A percentile compares a stretch with the other conserved stretches of the same genome.
phyloP scores from a whole-genome alignment of 2,113 vertebrate genomes.

The Passerina amoena region DNA sequence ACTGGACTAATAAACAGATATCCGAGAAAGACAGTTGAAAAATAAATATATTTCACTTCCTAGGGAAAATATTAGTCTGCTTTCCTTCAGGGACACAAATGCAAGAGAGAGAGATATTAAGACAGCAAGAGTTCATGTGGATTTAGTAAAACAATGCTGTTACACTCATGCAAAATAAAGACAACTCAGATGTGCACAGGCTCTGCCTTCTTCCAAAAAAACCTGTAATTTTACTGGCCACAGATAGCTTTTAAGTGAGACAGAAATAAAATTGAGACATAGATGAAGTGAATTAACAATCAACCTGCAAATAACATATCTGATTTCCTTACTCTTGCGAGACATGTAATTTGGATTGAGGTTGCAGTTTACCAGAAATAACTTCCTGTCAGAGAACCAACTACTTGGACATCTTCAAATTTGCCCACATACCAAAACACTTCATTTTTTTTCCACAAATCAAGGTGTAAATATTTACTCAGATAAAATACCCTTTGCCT shows the following conservation, averaged over 20 bases:
- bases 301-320: background rate
- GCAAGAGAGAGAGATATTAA: background rate
- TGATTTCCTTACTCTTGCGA: background rate
- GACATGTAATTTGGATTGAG: background rate
- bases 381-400: background rate
- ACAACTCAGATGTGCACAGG: background rate
- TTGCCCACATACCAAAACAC: background rate
- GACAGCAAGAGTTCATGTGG: background rate
- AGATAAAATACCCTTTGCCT: background rate
- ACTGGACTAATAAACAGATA: background rate
- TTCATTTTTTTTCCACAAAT: background rate
- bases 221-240: background rate
- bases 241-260: background rate
- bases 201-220: background rate
- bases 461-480: background rate
- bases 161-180: background rate
- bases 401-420: background rate
- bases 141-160: background rate
- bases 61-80: background rate
- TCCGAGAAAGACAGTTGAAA: background rate
- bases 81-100: background rate
- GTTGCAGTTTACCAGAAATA: background rate
- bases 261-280: background rate
- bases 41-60: background rate
- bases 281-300: background rate